These are phyloP conservation scores for Limonius californicus DNA, from an alignment of 1,140 invertebrate species.

Conservation along the genomic window DNA sequence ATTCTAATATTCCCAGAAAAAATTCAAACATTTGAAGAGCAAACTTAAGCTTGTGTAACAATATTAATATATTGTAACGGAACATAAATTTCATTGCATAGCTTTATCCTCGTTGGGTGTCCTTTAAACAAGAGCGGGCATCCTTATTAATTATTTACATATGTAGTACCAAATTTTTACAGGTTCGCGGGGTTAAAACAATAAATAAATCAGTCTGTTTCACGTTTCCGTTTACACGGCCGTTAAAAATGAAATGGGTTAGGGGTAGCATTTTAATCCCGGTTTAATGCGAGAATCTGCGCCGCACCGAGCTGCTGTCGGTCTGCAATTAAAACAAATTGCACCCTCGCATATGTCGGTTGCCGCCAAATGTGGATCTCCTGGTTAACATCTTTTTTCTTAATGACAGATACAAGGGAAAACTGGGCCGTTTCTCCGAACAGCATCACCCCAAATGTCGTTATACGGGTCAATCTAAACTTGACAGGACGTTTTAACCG, in stretches of 20 bases:
- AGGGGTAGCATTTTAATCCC: conserved; percentile 9
- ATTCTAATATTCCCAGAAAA: too few species aligned
- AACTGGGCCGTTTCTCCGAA: background rate
- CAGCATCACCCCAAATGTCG: background rate
- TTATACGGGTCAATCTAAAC: too few species aligned
- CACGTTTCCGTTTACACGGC: conserved; percentile 11
- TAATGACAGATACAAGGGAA: background rate
- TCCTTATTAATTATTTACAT: background rate
- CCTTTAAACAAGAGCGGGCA: too few species aligned
- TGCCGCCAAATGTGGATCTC: conserved; percentile 7
- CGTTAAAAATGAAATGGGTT: conserved; percentile 11
- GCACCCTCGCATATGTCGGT: conserved; percentile 14
- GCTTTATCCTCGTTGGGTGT: too few species aligned
- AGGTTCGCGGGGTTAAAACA: background rate
- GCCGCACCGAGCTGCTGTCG: conserved; percentile 3
- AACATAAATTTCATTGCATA: too few species aligned
- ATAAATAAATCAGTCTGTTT: conserved; percentile 9
- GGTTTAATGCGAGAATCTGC: conserved; percentile 13
- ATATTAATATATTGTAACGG: too few species aligned
- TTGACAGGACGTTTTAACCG: too few species aligned
- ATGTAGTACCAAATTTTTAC: background rate
- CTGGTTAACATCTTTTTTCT: conserved; percentile 5
- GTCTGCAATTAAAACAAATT: conserved; percentile 15
- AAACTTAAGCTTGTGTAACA: too few species aligned
- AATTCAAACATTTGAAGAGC: too few species aligned